Evolutionary conservation across 2,113 vertebrate genomes (phyloP).

Genomic region (Murina feae): DNA sequence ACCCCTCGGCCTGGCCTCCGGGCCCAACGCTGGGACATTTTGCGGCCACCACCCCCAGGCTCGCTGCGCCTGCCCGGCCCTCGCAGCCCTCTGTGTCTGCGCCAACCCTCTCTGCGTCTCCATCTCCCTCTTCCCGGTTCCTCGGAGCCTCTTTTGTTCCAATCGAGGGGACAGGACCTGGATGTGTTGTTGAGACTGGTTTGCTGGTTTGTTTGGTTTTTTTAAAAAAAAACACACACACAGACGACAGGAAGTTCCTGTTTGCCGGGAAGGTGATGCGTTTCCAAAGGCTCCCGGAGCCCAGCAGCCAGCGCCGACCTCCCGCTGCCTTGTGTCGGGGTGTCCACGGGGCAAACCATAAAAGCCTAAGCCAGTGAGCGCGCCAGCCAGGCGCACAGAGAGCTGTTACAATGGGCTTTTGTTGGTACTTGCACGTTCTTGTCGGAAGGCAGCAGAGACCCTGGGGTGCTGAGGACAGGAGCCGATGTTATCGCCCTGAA

Average conservation of each 20-base stretch:
- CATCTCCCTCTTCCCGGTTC: neutral
- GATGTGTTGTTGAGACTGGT: neutral
- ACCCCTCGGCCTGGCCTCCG: neutral
- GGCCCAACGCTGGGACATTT: neutral
- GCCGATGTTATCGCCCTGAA: conserved; percentile 80
- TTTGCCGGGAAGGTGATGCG: conserved; percentile 18
- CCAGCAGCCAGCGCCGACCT: neutral
- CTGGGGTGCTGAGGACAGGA: conserved; percentile 77
- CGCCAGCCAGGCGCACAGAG: conserved; percentile 47
- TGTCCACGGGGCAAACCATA: conserved; percentile 25
- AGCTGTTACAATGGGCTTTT: conserved; percentile 69
- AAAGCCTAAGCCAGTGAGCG: conserved; percentile 27
- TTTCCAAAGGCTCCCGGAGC: conserved; percentile 20
- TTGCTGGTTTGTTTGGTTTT: neutral
- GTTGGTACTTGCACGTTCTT: conserved; percentile 79
- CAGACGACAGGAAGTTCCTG: conserved; percentile 17
- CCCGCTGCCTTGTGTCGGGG: neutral
- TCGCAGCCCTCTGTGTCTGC: no score
- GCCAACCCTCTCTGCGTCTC: neutral
- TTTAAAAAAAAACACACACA: neutral
- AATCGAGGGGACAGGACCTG: neutral
- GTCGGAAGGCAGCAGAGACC: conserved; percentile 73
- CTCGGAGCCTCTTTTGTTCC: neutral
- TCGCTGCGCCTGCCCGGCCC: fast-evolving
- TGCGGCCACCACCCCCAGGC: fast-evolving